Conservation (phyloP, 2,888 invertebrate genomes). For the Ormyrus rosae region DNA sequence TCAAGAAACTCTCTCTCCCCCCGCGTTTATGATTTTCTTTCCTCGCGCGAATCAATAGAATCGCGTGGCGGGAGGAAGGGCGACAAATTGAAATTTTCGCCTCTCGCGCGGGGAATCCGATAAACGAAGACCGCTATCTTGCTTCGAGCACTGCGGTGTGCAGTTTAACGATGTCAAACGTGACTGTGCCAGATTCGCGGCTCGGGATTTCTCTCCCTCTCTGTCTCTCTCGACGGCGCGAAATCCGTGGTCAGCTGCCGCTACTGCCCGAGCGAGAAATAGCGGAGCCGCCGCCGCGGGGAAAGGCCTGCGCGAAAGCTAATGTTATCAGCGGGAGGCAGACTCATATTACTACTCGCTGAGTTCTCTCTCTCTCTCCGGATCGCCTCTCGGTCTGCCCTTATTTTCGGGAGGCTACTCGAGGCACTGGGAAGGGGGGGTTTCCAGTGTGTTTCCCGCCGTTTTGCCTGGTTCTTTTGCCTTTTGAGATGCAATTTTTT, state of each 20-base stretch:
- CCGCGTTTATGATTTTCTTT: too few relatives aligned
- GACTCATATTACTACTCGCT: conserved; percentile 48
- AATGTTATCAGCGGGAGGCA: conserved; percentile 65
- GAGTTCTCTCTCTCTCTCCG: neutral
- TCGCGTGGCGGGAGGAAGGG: neutral
- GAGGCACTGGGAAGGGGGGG: too few relatives aligned
- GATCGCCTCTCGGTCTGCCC: conserved; percentile 35
- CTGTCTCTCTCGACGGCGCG: conserved; percentile 15
- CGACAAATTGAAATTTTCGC: conserved; percentile 44
- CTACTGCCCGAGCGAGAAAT: conserved; percentile 50
- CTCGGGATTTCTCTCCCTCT: neutral
- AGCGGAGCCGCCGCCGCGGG: neutral
- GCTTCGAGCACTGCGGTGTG: neutral
- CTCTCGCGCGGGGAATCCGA: conserved; percentile 33
- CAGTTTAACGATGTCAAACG: conserved; percentile 58
- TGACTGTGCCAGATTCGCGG: conserved; percentile 58
- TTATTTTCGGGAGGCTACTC: conserved; percentile 55
- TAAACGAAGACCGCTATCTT: conserved; percentile 49
- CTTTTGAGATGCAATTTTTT: too few relatives aligned
- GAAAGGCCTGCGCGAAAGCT: conserved; percentile 58
- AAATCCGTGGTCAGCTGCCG: conserved; percentile 59
- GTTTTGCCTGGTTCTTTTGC: too few relatives aligned
- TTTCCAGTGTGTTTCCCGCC: too few relatives aligned
- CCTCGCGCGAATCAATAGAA: too few relatives aligned
- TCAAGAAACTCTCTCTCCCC: too few relatives aligned